A percentile compares a stretch with the other conserved stretches of the same genome.
phyloP scores from a whole-genome alignment of 53 echinoderm and acorn worm genomes.

The Antedon mediterranea region DNA sequence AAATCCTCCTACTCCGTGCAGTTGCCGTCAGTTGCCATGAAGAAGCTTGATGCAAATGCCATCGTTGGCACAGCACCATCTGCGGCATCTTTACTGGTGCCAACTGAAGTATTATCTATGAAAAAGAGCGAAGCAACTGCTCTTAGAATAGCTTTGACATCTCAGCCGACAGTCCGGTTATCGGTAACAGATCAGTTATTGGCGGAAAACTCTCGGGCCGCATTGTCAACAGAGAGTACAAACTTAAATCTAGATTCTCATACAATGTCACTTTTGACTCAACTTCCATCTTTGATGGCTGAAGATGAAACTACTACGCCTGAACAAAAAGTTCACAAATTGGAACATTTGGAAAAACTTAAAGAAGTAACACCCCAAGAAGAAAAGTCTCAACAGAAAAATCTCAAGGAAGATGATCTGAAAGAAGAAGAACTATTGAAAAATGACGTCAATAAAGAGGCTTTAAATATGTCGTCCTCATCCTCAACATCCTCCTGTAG shows the following conservation, averaged over 20 bases:
- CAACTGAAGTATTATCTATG: background rate
- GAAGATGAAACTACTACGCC: background rate
- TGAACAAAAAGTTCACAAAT: background rate
- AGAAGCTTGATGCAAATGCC: background rate
- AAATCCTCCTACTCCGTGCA: background rate
- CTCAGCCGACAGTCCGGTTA: background rate
- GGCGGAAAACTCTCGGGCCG: too few relatives aligned
- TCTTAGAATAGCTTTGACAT: background rate
- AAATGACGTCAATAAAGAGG: constrained; percentile 6
- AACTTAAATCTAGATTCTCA: background rate
- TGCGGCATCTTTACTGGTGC: background rate
- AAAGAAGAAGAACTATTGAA: too few relatives aligned
- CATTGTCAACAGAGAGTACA: background rate
- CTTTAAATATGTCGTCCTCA: background rate
- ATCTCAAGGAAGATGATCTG: too few relatives aligned
- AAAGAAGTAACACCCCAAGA: too few relatives aligned
- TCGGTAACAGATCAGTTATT: background rate
- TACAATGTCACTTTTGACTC: background rate
- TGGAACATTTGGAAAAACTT: too few relatives aligned
- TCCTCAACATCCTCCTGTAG: background rate
- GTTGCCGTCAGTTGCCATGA: background rate
- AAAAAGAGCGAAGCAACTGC: background rate
- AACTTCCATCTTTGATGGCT: background rate
- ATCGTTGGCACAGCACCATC: background rate
- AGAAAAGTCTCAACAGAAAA: too few relatives aligned